Conservation (phyloP, 2,888 invertebrate species). For the Galeopsomyia nigrocyanea region DNA sequence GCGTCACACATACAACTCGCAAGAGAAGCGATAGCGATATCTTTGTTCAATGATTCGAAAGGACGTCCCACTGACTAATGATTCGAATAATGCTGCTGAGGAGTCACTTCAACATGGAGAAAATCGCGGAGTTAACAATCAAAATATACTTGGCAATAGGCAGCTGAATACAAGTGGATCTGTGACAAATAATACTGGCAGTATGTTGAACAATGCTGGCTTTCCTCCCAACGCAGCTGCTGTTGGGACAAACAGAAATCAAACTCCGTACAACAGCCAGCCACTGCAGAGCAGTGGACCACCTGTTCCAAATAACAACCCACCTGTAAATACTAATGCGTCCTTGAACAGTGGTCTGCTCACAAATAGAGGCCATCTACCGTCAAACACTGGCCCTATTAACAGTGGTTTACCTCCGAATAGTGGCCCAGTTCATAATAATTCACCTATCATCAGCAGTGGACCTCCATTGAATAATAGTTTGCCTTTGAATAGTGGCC, state of each 20-base stretch:
- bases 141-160: conserved; percentile 14
- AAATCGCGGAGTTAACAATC: conserved; percentile 22
- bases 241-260: no score
- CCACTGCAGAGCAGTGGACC: background rate
- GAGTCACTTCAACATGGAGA: conserved; percentile 25
- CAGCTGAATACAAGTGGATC: conserved; percentile 8
- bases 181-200: background rate
- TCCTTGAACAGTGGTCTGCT: conserved; percentile 5
- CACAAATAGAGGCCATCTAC: background rate
- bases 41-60: conserved; percentile 35
- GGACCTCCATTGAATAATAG: conserved; percentile 5
- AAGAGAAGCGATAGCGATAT: background rate
- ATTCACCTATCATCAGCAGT: background rate
- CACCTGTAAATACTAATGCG: background rate
- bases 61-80: conserved; percentile 27
- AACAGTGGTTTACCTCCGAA: background rate
- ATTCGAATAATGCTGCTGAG: conserved; percentile 25
- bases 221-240: no score
- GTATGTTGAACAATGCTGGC: background rate
- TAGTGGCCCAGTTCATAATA: background rate
- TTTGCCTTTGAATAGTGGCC: background rate
- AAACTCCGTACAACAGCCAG: background rate
- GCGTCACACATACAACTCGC: conserved; percentile 3
- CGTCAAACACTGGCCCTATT: background rate
- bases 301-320: background rate